phyloP scores from a whole-genome alignment of 2,113 vertebrate species.

The Ammodytes marinus region DNA sequence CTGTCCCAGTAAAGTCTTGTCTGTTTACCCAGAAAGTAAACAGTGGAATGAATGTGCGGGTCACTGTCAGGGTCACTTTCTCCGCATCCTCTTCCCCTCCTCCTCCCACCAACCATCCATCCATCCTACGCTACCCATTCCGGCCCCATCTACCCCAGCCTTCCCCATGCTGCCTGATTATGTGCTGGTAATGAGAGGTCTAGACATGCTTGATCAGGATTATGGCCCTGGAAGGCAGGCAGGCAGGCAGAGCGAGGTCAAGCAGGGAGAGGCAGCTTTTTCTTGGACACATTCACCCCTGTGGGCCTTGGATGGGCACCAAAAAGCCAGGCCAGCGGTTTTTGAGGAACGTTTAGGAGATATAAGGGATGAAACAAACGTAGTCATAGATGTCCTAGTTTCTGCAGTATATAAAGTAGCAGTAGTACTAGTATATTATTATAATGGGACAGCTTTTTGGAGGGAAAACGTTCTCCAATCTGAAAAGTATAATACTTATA shows the following conservation, averaged over 20 bases:
- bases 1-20: slow-evolving; percentile 37
- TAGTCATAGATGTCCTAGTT: slow-evolving; percentile 22
- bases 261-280: slow-evolving; percentile 64
- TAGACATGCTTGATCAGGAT: slow-evolving; percentile 86
- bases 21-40: slow-evolving; percentile 64
- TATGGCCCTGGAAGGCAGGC: slow-evolving; percentile 72
- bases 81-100: slow-evolving; percentile 46
- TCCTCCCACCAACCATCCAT: slow-evolving; percentile 30
- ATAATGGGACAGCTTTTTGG: neutral
- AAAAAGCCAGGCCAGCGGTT: slow-evolving; percentile 44
- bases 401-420: slow-evolving; percentile 1
- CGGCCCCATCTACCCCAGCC: slow-evolving; percentile 40
- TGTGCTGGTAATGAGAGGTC: slow-evolving; percentile 82
- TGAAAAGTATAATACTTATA: neutral
- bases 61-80: slow-evolving; percentile 74
- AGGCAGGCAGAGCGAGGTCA: slow-evolving; percentile 68
- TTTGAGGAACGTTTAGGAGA: slow-evolving; percentile 59
- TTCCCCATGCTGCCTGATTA: slow-evolving; percentile 68
- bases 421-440: neutral
- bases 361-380: slow-evolving; percentile 24
- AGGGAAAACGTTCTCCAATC: neutral
- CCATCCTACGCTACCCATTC: slow-evolving; percentile 26
- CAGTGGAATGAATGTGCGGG: slow-evolving; percentile 68
- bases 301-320: slow-evolving; percentile 51
- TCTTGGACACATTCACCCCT: slow-evolving; percentile 53